A percentile compares a stretch with the other conserved stretches of the same genome.
Conservation (phyloP, 2,113 vertebrate genomes). For the pig (Sus scrofa) region DNA sequence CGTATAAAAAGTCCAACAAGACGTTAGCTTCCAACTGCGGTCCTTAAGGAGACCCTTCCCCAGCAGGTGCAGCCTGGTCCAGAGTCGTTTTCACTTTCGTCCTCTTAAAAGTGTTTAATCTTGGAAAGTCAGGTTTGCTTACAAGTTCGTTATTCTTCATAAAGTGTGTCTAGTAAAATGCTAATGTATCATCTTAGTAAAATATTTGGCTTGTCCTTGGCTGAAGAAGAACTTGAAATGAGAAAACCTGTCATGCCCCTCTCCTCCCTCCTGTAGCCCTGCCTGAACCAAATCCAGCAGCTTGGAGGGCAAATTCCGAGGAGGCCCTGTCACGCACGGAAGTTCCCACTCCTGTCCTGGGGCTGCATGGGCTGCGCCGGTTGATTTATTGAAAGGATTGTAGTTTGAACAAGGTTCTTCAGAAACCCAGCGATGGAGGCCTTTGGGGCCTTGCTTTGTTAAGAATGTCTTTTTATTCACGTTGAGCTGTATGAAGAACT, state of each 20-base stretch:
- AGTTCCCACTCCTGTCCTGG: not conserved
- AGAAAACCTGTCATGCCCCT: not conserved
- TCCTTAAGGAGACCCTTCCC: not conserved
- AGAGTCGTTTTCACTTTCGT: not conserved
- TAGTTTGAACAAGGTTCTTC: not conserved
- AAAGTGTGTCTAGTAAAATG: not conserved
- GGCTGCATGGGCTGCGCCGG: not conserved
- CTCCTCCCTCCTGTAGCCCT: not conserved
- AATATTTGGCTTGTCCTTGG: not conserved
- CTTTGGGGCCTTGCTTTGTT: not conserved
- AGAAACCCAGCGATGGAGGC: not conserved
- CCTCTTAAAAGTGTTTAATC: not conserved
- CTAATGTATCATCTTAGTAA: not conserved
- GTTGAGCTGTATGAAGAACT: not conserved
- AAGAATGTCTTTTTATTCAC: not conserved
- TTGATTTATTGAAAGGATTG: not conserved
- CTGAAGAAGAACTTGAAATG: not conserved
- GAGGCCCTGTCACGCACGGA: accelerated
- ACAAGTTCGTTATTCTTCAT: not conserved
- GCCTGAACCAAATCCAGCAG: not conserved
- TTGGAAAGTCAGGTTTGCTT: not conserved
- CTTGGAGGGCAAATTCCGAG: no score
- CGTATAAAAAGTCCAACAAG: not conserved
- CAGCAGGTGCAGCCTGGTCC: accelerated
- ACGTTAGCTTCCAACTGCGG: accelerated